These are phyloP conservation scores for Pegoplata infirma DNA, from an alignment of 2,888 invertebrate species.

Conservation along the genomic window DNA sequence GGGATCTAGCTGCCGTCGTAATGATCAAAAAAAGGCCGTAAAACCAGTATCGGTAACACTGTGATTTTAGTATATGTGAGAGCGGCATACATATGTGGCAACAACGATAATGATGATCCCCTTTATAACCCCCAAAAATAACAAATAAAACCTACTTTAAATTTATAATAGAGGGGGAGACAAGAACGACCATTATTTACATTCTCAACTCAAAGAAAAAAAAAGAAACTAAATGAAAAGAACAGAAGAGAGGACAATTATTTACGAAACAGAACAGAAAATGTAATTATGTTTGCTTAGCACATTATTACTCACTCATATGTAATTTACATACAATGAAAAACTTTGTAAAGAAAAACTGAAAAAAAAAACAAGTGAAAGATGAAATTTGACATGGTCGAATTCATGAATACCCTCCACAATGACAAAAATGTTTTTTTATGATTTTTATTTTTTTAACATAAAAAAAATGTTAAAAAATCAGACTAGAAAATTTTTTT, in stretches of 20 bases:
- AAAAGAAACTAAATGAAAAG: constrained; percentile 6
- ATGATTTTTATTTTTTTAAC: too few species aligned
- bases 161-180: constrained; percentile 16
- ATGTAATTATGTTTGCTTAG: constrained; percentile 54
- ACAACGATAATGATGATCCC: constrained; percentile 36
- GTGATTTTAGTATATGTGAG: constrained; percentile 14
- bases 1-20: too few species aligned
- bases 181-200: background rate
- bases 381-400: too few species aligned
- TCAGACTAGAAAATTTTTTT: too few species aligned
- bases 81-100: constrained; percentile 12
- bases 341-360: background rate
- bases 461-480: too few species aligned
- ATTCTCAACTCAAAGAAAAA: constrained; percentile 26
- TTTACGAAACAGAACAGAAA: constrained; percentile 26
- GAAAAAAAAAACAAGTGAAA: background rate
- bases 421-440: too few species aligned
- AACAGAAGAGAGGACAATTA: constrained; percentile 31
- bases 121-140: constrained; percentile 43
- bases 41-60: too few species aligned
- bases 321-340: constrained; percentile 20
- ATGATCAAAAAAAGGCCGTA: too few species aligned
- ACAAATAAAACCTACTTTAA: constrained; percentile 34
- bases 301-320: constrained; percentile 8
- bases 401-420: too few species aligned